Percentiles rank a stretch among this genome's conserved stretches.
phyloP scores from a whole-genome alignment of 2,797 vertebrate species.

The Eupleurogrammus muticus region DNA sequence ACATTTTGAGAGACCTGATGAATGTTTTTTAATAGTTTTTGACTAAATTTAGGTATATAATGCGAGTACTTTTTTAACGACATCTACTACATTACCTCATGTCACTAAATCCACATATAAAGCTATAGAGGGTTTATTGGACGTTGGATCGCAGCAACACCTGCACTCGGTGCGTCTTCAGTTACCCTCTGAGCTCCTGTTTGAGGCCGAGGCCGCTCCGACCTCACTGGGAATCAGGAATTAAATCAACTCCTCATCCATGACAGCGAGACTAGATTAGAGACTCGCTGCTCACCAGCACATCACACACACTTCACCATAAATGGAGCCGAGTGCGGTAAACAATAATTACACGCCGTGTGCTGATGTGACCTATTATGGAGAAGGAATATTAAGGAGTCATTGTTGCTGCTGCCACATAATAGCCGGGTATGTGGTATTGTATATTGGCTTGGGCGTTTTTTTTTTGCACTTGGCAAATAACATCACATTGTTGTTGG shows the following conservation, averaged over 20 bases:
- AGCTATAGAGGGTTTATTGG: neutral
- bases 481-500: neutral
- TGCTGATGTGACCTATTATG: conserved; percentile 67
- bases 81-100: too few relatives aligned
- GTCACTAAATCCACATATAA: too few relatives aligned
- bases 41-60: too few relatives aligned
- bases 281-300: conserved; percentile 55
- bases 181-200: too few relatives aligned
- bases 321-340: conserved; percentile 67
- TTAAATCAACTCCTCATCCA: conserved; percentile 68
- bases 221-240: conserved; percentile 65
- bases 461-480: conserved; percentile 28
- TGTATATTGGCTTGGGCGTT: conserved; percentile 5
- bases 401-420: conserved; percentile 56
- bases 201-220: conserved; percentile 31
- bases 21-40: too few relatives aligned
- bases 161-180: too few relatives aligned
- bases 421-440: conserved; percentile 36
- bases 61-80: too few relatives aligned
- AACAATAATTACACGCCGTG: conserved; percentile 70
- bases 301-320: conserved; percentile 61
- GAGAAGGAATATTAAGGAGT: conserved; percentile 53
- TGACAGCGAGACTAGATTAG: conserved; percentile 68
- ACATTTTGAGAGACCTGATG: too few relatives aligned
- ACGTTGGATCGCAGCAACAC: too few relatives aligned